Evolutionary conservation across 2,113 vertebrate species (phyloP).

Genomic region (Anguilla rostrata): DNA sequence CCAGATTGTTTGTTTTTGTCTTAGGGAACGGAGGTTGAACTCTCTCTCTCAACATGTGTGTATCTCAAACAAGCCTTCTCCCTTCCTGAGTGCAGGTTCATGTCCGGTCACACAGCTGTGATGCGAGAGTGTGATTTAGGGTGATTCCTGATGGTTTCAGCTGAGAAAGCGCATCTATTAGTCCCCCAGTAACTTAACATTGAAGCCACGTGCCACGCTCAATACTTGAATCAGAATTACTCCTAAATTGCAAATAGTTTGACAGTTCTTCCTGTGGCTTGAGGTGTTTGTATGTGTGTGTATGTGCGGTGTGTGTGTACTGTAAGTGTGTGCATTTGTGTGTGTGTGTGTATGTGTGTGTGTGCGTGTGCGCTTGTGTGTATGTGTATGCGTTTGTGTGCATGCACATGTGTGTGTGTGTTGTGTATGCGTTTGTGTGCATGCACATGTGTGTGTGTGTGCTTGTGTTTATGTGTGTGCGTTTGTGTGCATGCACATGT

Average conservation of each 20-base stretch:
- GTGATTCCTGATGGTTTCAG: background rate
- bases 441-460: background rate
- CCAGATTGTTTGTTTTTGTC: background rate
- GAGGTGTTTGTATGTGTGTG: background rate
- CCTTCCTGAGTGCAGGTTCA: background rate
- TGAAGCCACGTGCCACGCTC: background rate
- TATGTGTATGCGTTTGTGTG: no score
- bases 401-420: background rate
- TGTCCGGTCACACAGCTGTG: background rate
- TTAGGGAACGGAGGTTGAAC: background rate
- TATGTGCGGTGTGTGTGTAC: background rate
- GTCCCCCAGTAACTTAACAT: background rate
- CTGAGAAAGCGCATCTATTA: background rate
- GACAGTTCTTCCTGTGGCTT: background rate
- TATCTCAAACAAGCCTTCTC: background rate
- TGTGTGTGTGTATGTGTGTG: background rate
- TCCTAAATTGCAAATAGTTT: background rate
- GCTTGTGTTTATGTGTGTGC: conserved; percentile 10
- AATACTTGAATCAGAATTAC: background rate
- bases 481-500: background rate
- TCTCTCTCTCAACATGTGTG: background rate
- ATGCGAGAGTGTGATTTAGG: background rate
- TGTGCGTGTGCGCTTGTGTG: background rate
- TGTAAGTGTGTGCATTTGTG: background rate
- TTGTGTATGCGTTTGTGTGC: background rate